Base-by-base conservation (phyloP, 1,140 invertebrate species). In the Drosophila virilis region DNA sequence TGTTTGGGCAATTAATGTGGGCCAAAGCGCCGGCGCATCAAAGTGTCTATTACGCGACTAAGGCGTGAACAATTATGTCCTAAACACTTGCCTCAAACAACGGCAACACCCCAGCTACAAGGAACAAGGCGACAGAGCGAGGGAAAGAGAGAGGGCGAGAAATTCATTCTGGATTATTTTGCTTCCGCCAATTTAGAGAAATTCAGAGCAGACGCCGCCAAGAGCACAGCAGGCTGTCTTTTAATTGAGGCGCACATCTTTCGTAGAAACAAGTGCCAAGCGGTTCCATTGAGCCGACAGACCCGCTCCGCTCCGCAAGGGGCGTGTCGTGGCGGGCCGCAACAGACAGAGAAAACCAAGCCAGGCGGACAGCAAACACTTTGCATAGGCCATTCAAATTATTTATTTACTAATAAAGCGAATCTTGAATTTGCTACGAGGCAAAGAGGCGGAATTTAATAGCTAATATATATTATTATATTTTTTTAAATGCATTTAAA, bases 1-100 rank as follows among this genome's bases (percentile, higher is more conserved):
- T 48, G 48, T 35, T 58, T 54, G 35, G 46, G 61, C 43, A 66
- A 74, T 51, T 62, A 70, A 62, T 60, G 66, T 46, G 40, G 67
- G n/a, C 40, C 33, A 33, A n/a, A 45, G 8, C 1, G 64, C 48
- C 70, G 70, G 70, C 55, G 64, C 64, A 82, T 86, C 83, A 86
- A 86, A 86, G 78, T 67, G 51, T 68, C 64, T 50, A 85, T 78
- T 81, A 67, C 40, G 60, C 71, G 75, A 60, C 73, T 84, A 45
- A 88, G 83, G 83, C 83, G 83, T 88, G 83, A 88, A 88, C 84
- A 88, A 88, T 88, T 88, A 89, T 77, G 72, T 45, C 65, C 83
- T 42, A 88, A 88, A 86, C 83, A 86, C 88, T 86, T 79, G 79
- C 72, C 64, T 82, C 83, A 88, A 86, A 88, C 71, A 86, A 15